Evolutionary conservation across 1,140 invertebrate genomes (phyloP).

Genomic region (Orchesella cincta): DNA sequence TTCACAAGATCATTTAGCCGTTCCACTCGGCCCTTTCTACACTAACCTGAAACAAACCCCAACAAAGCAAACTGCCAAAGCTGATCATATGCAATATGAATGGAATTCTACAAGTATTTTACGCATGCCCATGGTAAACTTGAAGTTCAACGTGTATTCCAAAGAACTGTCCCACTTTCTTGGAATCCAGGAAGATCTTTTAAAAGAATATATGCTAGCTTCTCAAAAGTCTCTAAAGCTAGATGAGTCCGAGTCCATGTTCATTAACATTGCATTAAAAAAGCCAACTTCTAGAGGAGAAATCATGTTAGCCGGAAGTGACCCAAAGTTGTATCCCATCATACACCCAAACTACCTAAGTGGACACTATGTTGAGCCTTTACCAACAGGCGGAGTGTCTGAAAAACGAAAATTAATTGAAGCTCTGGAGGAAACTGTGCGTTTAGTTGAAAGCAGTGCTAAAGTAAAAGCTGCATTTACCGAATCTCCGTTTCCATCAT

Average conservation of each 20-base stretch:
- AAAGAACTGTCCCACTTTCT: constrained; percentile 14
- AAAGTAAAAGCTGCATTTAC: background rate
- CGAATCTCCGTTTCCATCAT: background rate
- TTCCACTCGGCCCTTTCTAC: constrained; percentile 20
- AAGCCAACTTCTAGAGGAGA: background rate
- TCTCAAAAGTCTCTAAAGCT: background rate
- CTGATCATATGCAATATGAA: background rate
- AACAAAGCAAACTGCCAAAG: background rate
- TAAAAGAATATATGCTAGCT: background rate
- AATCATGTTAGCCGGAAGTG: background rate
- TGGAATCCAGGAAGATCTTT: background rate
- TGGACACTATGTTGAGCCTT: background rate
- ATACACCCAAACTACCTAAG: constrained; percentile 1
- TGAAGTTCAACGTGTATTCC: background rate
- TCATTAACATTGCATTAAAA: constrained; percentile 2
- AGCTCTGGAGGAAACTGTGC: background rate
- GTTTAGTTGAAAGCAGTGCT: background rate
- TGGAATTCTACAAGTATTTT: background rate
- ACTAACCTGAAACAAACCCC: background rate
- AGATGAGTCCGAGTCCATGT: background rate
- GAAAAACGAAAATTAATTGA: constrained; percentile 3
- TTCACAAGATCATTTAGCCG: constrained; percentile 37
- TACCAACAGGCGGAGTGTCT: background rate
- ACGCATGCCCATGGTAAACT: constrained; percentile 8
- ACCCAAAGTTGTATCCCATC: background rate